Percentiles rank a stretch among this genome's conserved stretches.
Evolutionary conservation across 2,888 invertebrate species (phyloP).

Genomic region (Sinodicranocentrus sp.): DNA sequence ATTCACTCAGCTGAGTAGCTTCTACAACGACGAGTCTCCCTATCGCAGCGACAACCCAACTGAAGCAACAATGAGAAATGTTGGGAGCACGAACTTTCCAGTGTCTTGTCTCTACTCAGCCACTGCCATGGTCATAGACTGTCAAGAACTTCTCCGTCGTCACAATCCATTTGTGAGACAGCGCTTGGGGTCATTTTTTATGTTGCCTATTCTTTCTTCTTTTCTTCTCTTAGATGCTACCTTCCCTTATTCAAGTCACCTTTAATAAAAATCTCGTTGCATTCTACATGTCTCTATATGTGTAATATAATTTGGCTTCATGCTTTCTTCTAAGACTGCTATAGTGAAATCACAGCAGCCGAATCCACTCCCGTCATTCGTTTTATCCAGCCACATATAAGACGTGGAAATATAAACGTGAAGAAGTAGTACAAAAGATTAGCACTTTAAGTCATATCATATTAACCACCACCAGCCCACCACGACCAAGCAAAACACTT

Average conservation of each 20-base stretch:
- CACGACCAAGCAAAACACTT: too few species aligned
- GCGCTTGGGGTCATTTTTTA: background rate
- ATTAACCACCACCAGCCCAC: too few species aligned
- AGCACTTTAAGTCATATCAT: background rate
- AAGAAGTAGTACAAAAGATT: background rate
- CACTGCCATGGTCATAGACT: background rate
- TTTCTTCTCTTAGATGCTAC: background rate
- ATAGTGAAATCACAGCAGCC: background rate
- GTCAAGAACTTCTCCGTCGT: background rate
- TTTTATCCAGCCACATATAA: background rate
- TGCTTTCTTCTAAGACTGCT: background rate
- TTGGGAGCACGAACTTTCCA: background rate
- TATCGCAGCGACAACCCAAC: background rate
- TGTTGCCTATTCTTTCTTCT: background rate
- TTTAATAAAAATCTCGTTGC: background rate
- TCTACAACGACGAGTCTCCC: too few species aligned
- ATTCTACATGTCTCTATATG: background rate
- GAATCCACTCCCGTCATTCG: background rate
- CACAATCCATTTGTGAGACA: conserved; percentile 7
- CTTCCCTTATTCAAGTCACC: background rate
- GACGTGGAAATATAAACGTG: too few species aligned
- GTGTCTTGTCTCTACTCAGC: background rate
- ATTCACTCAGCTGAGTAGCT: background rate
- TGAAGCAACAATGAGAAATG: background rate
- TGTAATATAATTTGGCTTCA: background rate